Evolutionary conservation across 1,140 invertebrate genomes (phyloP).

Genomic region (Babylonia areolata): DNA sequence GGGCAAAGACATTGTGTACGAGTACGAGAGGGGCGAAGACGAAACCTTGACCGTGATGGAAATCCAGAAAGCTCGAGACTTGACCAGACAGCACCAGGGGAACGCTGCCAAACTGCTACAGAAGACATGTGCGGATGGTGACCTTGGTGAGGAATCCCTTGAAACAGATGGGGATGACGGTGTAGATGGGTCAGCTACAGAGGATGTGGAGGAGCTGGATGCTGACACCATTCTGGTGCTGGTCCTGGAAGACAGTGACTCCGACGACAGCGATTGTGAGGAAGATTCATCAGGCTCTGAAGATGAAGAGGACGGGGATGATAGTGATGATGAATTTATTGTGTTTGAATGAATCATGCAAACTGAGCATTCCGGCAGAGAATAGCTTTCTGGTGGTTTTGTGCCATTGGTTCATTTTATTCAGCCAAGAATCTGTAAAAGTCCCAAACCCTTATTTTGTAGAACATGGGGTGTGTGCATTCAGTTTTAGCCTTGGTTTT

Average conservation of each 20-base stretch:
- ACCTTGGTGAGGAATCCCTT: not conserved
- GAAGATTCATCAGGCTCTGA: not conserved
- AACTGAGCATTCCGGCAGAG: too few relatives aligned
- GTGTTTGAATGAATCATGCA: not conserved
- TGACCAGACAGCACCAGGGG: not conserved
- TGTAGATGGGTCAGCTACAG: not conserved
- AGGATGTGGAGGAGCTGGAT: not conserved
- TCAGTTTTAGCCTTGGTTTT: too few relatives aligned
- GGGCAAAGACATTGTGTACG: not conserved
- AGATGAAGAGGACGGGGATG: conserved; percentile 1
- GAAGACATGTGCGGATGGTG: not conserved
- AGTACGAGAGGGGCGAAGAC: not conserved
- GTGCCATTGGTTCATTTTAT: too few relatives aligned
- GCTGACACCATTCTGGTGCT: not conserved
- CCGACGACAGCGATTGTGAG: not conserved
- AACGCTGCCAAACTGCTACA: not conserved
- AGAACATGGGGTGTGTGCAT: too few relatives aligned
- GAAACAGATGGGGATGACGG: not conserved
- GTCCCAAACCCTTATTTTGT: too few relatives aligned
- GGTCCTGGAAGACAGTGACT: not conserved
- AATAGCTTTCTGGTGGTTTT: too few relatives aligned
- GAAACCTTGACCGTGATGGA: not conserved
- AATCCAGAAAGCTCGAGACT: not conserved
- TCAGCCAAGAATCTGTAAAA: too few relatives aligned
- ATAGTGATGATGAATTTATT: not conserved